Evolutionary conservation across 2,888 invertebrate species (phyloP), one percentile per base, ranked within the genome.

Genomic region (Agrilus mali): DNA sequence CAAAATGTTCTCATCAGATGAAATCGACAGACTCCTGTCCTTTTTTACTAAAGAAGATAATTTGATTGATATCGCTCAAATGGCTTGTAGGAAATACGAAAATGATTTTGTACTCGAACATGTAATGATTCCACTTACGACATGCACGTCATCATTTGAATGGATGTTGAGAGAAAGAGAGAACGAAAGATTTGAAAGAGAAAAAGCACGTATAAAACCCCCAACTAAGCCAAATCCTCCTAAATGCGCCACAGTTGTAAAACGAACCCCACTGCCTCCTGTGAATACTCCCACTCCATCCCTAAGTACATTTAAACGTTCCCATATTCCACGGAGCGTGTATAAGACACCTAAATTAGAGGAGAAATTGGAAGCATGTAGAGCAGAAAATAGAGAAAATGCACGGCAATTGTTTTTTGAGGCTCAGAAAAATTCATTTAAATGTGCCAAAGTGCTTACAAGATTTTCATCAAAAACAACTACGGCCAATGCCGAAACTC

Each of bases 51-150:
- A 67, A 42, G 68, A 71, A 51, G 68, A 72, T 53, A 65, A 68
- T 40, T 57, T 74, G 38, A 57, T 66, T 33, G 63, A 60, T 33
- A 64, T 73, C 47, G 66, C 72, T 12, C 65, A 70, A 60, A 60
- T 68, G 45, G 73, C 71, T 27, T 68, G 71, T 51, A 51, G 56
- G 35, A 55, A 63, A 51, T 77, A 73, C 51, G 75, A 74, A 45
- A 68, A 68, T 35, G 64, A 60, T 27, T 76, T 68, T 51, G 66
- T 73, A 16, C 62, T 73, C 4, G 65, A 71, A 33, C 68, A 69
- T 48, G 70, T 77, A 38, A 62, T 74, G 16, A 55, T 59, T 34
- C 73, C 75, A 2, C 58, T 77, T 22, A 61, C 72, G 51, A 56
- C 59, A 12, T 65, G 64, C 47, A 43, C 42, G 12, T 39, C 51